Percentiles rank a stretch among this genome's conserved stretches.
Evolutionary conservation across 1,140 invertebrate genomes (phyloP).

Genomic region (roundworm (Caenorhabditis elegans)): WBcel235 BX284604.4:3798001-3798500

Average conservation of each 20-base stretch:
- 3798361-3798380: constrained; percentile 69
- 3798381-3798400: constrained; percentile 80
- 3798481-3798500: constrained; percentile 82
- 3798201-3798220: constrained; percentile 80
- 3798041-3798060: too few relatives aligned
- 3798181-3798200: constrained; percentile 90
- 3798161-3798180: constrained; percentile 81
- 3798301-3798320: constrained; percentile 76
- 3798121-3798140: too few relatives aligned
- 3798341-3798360: constrained; percentile 84
- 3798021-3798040: too few relatives aligned
- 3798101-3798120: too few relatives aligned
- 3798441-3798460: too few relatives aligned
- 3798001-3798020: too few relatives aligned
- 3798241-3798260: constrained; percentile 87
- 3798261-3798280: constrained; percentile 92
- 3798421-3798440: constrained; percentile 75
- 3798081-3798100: too few relatives aligned
- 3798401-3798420: constrained; percentile 88
- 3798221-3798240: constrained; percentile 89
- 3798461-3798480: constrained; percentile 69
- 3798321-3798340: constrained; percentile 73
- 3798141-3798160: neutral
- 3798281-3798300: constrained; percentile 87
- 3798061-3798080: too few relatives aligned